Evolutionary conservation across 2,797 vertebrate species (phyloP), one percentile per base, ranked within the genome.

Genomic region (Florisuga fusca): DNA sequence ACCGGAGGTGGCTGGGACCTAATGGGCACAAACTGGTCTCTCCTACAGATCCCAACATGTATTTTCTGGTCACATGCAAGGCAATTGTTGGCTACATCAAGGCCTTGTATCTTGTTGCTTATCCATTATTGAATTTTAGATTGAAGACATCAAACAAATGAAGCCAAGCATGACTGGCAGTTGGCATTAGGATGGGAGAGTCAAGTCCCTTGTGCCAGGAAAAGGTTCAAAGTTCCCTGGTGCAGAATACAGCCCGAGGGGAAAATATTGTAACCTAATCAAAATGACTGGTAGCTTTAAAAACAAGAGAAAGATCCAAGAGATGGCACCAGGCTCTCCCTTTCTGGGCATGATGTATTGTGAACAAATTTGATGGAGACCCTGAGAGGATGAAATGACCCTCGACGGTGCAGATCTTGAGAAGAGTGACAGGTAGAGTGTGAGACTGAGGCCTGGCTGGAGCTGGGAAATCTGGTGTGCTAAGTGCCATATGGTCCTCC

Each of bases 371-470:
- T 91, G 91, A 89, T 83, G 84, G 90, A 75, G 92, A 92, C 82
- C 71, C 54, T 0, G 22, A 58, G 84, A 93, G 93, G 93, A 81
- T 92, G 80, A 88, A 95, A n/a, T 95, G 93, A 92, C 95, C 93
- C 96, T 91, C 3, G 0, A 16, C 45, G 86, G 94, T 66, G 91
- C n/a, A 84, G 82, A 72, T 96, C 91, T 95, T 3, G 11, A 85
- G 76, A 95, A 92, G 90, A 96, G 79, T 96, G 95, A 96, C 91
- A 92, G 94, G 91, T 91, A 95, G 89, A 95, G 92, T 94, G 93
- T 88, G 91, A 97, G 96, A 97, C 93, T 96, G 94, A 94, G 92
- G 95, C 94, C 96, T 94, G 96, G 91, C 96, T 95, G 92, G 82
- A 97, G 90, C 91, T 92, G 92, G 87, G 84, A 95, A 95, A 97